These are phyloP conservation scores for Anthonomus grandis DNA, from an alignment of 1,140 invertebrate genomes.

Conservation along the genomic window DNA sequence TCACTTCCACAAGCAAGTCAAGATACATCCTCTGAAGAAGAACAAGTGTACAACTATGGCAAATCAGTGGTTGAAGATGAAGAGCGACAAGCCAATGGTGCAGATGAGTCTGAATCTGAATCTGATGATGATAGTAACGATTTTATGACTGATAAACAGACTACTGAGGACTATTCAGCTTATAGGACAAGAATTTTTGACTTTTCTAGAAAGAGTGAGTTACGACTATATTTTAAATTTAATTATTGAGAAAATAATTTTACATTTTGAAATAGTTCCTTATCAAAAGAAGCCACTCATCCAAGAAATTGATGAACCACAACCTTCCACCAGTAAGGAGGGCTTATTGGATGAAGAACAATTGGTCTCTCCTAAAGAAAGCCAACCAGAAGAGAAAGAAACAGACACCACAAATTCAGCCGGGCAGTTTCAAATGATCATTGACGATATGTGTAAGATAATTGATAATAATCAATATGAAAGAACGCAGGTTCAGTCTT, in stretches of 20 bases:
- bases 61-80: constrained; percentile 6
- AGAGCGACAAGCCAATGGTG: constrained; percentile 3
- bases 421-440: not conserved
- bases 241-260: too few relatives aligned
- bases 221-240: too few relatives aligned
- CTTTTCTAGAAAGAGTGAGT: constrained; percentile 33
- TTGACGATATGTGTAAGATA: not conserved
- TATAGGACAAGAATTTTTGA: constrained; percentile 43
- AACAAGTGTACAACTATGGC: constrained; percentile 28
- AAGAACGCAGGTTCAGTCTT: too few relatives aligned
- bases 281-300: constrained; percentile 7
- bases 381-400: constrained; percentile 6
- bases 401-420: not conserved
- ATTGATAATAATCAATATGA: too few relatives aligned
- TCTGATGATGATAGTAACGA: constrained; percentile 24
- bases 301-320: constrained; percentile 11
- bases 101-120: constrained; percentile 11
- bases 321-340: constrained; percentile 1
- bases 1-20: not conserved
- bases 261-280: not conserved
- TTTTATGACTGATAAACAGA: constrained; percentile 37
- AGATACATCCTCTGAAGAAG: constrained; percentile 18
- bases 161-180: constrained; percentile 33
- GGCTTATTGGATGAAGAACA: too few relatives aligned
- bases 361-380: too few relatives aligned